Percentiles rank a stretch among this genome's conserved stretches.
Evolutionary conservation across 2,888 invertebrate species (phyloP).

Genomic region (Acrobeloides nanus): DNA sequence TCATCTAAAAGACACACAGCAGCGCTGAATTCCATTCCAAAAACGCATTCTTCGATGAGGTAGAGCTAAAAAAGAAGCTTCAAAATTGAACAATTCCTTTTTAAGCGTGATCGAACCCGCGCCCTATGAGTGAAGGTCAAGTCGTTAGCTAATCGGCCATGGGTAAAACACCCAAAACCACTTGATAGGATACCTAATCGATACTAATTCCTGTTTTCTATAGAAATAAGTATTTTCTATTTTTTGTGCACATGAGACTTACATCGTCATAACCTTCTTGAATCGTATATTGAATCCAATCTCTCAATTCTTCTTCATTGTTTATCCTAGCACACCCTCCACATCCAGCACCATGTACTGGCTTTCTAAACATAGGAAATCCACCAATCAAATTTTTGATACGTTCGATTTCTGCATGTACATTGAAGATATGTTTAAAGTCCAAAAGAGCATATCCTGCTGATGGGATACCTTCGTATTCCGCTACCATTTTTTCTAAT

Average conservation of each 20-base stretch:
- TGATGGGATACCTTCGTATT: constrained; percentile 12
- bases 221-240: too few species aligned
- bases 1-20: constrained; percentile 9
- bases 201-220: too few species aligned
- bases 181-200: too few species aligned
- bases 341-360: constrained; percentile 14
- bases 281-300: too few species aligned
- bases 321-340: constrained; percentile 18
- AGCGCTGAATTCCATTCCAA: constrained; percentile 18
- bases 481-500: constrained; percentile 9
- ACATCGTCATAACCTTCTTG: too few species aligned
- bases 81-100: too few species aligned
- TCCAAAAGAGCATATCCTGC: constrained; percentile 14
- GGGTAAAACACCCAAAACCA: too few species aligned
- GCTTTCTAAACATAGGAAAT: constrained; percentile 21
- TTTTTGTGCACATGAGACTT: too few species aligned
- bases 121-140: too few species aligned
- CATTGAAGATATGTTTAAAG: background rate
- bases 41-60: constrained; percentile 17
- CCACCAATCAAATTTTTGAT: constrained; percentile 9
- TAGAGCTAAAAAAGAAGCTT: constrained; percentile 16
- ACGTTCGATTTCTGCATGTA: background rate
- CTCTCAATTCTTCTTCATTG: constrained; percentile 4
- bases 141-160: too few species aligned
- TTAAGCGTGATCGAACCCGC: too few species aligned